Evolutionary conservation across 2,888 invertebrate species (phyloP).

Genomic region (Seira ritae): DNA sequence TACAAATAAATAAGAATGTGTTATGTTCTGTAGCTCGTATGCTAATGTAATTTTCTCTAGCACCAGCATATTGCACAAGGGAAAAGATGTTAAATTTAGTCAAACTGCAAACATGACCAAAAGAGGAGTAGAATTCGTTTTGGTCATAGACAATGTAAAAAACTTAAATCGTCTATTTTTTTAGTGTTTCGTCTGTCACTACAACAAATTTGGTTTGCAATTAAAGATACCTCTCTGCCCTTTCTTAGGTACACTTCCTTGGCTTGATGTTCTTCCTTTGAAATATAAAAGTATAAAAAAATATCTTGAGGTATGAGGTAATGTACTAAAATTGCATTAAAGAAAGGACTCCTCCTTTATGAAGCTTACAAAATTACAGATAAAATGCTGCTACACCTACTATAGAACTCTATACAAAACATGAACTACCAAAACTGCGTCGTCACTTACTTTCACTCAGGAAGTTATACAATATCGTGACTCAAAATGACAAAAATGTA

Average conservation of each 20-base stretch:
- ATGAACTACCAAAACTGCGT: no score
- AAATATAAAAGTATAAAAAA: slow-evolving; percentile 48
- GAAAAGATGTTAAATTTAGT: background rate
- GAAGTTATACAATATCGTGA: no score
- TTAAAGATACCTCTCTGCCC: slow-evolving; percentile 53
- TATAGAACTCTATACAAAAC: no score
- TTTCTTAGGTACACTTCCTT: slow-evolving; percentile 43
- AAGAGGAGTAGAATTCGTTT: slow-evolving; percentile 21
- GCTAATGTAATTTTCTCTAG: no score
- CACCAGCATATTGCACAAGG: no score
- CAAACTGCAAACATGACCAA: slow-evolving; percentile 9
- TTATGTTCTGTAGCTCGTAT: background rate
- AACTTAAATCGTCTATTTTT: background rate
- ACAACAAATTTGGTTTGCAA: slow-evolving; percentile 36
- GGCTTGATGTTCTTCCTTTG: slow-evolving; percentile 52
- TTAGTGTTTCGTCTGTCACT: slow-evolving; percentile 41
- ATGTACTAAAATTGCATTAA: background rate
- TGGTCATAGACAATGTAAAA: slow-evolving; percentile 29
- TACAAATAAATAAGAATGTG: no score
- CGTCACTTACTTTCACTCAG: no score
- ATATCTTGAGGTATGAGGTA: background rate
- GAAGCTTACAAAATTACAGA: no score
- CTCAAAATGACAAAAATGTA: no score
- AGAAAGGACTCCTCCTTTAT: background rate
- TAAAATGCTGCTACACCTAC: no score